Conservation (phyloP, 2,797 vertebrate genomes). For the Podarcis siculus region DNA sequence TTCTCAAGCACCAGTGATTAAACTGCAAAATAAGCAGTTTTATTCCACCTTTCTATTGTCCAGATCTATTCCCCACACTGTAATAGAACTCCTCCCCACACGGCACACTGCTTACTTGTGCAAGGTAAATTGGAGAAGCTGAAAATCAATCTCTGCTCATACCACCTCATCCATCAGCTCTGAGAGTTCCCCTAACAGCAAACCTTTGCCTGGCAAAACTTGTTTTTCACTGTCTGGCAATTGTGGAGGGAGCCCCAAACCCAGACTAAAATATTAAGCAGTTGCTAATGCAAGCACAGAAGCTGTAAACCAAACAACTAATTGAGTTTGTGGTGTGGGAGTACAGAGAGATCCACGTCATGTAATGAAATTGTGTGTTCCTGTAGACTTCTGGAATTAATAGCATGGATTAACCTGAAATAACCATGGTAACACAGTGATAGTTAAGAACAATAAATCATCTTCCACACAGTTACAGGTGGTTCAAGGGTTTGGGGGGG, state of each 20-base stretch:
- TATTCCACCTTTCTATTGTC: neutral
- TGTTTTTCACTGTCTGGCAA: conserved; percentile 43
- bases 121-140: conserved; percentile 43
- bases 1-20: neutral
- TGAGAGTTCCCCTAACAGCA: neutral
- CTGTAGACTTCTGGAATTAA: conserved; percentile 56
- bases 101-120: neutral
- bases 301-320: conserved; percentile 20
- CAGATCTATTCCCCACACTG: neutral
- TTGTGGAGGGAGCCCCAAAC: conserved; percentile 27
- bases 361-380: conserved; percentile 39
- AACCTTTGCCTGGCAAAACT: conserved; percentile 37
- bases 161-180: conserved; percentile 56
- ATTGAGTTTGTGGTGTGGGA: neutral
- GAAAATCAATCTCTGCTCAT: conserved; percentile 55
- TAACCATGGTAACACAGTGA: conserved; percentile 25
- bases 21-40: conserved; percentile 6
- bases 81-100: neutral
- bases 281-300: neutral
- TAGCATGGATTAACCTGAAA: conserved; percentile 43
- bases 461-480: neutral
- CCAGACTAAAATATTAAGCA: neutral
- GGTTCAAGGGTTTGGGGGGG: neutral
- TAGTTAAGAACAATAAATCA: conserved; percentile 58
- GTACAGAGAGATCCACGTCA: rapidly evolving